Conservation (phyloP, 2,797 vertebrate genomes). For the Cirrhinus mrigala region DNA sequence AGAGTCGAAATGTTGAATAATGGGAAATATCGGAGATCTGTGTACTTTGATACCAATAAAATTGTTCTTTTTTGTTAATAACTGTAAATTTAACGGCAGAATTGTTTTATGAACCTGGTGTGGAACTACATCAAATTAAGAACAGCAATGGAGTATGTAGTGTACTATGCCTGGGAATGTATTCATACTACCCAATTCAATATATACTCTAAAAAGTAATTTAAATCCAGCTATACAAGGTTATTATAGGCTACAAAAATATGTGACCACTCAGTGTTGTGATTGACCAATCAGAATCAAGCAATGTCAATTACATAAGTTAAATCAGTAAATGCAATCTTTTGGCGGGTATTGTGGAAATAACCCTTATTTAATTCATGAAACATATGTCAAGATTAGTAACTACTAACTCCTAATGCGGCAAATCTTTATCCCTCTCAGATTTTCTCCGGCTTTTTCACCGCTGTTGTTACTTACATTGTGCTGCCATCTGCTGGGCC, state of each 20-base stretch:
- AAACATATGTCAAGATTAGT: not conserved
- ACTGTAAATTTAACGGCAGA: not conserved
- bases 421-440: not conserved
- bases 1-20: not conserved
- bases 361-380: not conserved
- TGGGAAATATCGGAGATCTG: not conserved
- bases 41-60: not conserved
- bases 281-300: constrained; percentile 11
- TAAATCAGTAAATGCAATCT: not conserved
- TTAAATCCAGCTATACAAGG: not conserved
- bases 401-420: too few species aligned
- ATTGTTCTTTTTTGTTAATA: not conserved
- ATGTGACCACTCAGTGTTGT: not conserved
- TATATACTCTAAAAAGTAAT: not conserved
- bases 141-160: not conserved
- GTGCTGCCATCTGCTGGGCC: constrained; percentile 5
- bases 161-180: not conserved
- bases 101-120: not conserved
- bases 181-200: not conserved
- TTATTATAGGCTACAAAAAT: not conserved
- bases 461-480: not conserved
- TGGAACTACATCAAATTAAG: not conserved
- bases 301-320: not conserved
- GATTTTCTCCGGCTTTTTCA: not conserved
- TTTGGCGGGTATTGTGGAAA: not conserved